phyloP scores from a whole-genome alignment of 1,140 invertebrate genomes.

The Aporrectodea caliginosa region DNA sequence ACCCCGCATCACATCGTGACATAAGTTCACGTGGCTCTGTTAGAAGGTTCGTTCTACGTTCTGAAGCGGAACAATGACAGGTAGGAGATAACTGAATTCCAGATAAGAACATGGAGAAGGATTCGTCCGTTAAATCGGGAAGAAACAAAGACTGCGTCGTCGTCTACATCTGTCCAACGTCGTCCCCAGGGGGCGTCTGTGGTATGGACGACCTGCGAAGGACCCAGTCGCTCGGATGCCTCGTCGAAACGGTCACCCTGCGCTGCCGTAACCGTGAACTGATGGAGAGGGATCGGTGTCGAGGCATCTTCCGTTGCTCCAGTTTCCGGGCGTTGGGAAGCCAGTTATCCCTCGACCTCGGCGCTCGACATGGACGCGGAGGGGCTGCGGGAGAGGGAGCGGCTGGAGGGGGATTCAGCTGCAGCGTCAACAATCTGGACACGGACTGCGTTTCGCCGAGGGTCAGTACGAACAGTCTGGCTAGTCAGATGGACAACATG shows the following conservation, averaged over 20 bases:
- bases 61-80: too few species aligned
- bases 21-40: too few species aligned
- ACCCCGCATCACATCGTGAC: too few species aligned
- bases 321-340: not conserved
- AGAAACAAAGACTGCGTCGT: not conserved
- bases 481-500: constrained; percentile 6
- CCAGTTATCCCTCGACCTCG: not conserved
- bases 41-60: too few species aligned
- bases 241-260: not conserved
- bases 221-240: not conserved
- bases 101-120: too few species aligned
- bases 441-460: constrained; percentile 25
- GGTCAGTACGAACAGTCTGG: constrained; percentile 23
- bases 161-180: not conserved
- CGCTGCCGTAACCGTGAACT: not conserved
- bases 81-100: too few species aligned
- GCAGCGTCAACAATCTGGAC: constrained; percentile 17
- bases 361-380: not conserved
- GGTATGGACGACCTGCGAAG: not conserved
- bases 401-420: not conserved
- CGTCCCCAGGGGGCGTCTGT: not conserved
- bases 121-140: too few species aligned
- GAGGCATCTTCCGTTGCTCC: not conserved
- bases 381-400: not conserved
- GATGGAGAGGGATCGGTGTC: not conserved